Percentiles rank a stretch among this genome's conserved stretches.
These are phyloP conservation scores for Narcine bancroftii DNA, from an alignment of 2,113 vertebrate species.

Conservation along the genomic window DNA sequence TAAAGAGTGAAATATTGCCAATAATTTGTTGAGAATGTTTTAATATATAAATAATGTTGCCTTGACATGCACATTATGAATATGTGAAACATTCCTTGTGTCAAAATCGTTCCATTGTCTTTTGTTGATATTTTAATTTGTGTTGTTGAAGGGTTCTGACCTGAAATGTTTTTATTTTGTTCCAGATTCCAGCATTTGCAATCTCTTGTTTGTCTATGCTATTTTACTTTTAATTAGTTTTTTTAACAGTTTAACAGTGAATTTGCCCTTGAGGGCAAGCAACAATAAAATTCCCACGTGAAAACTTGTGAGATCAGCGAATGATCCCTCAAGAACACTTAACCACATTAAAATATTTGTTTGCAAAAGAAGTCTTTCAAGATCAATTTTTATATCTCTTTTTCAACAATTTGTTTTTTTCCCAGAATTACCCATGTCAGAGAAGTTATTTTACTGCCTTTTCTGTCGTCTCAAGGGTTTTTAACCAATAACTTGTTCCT, in stretches of 20 bases:
- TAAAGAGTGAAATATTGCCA: neutral
- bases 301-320: too few relatives aligned
- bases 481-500: neutral
- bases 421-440: neutral
- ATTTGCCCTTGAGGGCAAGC: too few relatives aligned
- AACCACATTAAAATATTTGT: too few relatives aligned
- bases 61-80: neutral
- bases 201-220: too few relatives aligned
- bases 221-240: neutral
- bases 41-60: neutral
- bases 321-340: too few relatives aligned
- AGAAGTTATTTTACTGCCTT: neutral
- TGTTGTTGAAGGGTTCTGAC: too few relatives aligned
- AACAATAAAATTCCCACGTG: too few relatives aligned
- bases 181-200: too few relatives aligned
- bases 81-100: too few relatives aligned
- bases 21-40: neutral
- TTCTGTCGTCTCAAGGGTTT: neutral
- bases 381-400: neutral
- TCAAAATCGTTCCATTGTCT: neutral
- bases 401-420: neutral
- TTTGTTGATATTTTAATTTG: too few relatives aligned
- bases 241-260: too few relatives aligned
- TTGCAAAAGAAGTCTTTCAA: neutral
- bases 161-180: too few relatives aligned